Conservation (phyloP, 2,113 vertebrate genomes). For the Benitochromis conjunctus region DNA sequence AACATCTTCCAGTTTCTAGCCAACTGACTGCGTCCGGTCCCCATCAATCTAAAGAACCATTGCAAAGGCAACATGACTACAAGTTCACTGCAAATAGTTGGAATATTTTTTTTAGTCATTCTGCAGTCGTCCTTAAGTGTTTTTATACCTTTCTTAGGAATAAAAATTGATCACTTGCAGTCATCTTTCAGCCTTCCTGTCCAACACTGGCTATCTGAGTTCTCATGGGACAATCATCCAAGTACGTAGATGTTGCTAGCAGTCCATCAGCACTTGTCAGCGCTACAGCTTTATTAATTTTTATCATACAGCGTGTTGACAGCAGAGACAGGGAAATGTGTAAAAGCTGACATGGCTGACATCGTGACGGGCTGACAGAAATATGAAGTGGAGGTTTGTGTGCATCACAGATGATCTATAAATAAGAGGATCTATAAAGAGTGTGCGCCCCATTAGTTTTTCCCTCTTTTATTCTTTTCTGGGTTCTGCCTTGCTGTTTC, state of each 20-base stretch:
- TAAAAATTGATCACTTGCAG: neutral
- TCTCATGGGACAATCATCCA: conserved; percentile 20
- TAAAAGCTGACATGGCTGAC: conserved; percentile 53
- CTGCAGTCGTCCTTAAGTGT: neutral
- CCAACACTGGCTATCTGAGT: neutral
- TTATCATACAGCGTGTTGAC: conserved; percentile 36
- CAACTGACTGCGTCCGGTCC: neutral
- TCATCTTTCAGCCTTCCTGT: conserved; percentile 9
- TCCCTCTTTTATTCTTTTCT: conserved; percentile 2
- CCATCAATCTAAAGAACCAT: neutral
- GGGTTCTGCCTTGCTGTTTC: neutral
- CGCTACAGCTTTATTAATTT: conserved; percentile 39
- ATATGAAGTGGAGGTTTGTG: conserved; percentile 20
- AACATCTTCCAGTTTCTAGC: no score
- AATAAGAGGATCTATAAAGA: conserved; percentile 52
- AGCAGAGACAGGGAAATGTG: conserved; percentile 45
- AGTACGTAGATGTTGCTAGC: conserved; percentile 14
- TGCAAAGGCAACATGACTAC: neutral
- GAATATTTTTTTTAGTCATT: neutral
- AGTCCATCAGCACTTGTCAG: conserved; percentile 47
- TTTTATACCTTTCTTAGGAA: neutral
- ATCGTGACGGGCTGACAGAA: conserved; percentile 49
- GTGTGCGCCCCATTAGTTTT: conserved; percentile 39
- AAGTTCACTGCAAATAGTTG: neutral
- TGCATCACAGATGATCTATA: conserved; percentile 52